A percentile compares a stretch with the other conserved stretches of the same genome.
Evolutionary conservation across 2,888 invertebrate genomes (phyloP).

Genomic region (Mongoloraphidia duomilia): DNA sequence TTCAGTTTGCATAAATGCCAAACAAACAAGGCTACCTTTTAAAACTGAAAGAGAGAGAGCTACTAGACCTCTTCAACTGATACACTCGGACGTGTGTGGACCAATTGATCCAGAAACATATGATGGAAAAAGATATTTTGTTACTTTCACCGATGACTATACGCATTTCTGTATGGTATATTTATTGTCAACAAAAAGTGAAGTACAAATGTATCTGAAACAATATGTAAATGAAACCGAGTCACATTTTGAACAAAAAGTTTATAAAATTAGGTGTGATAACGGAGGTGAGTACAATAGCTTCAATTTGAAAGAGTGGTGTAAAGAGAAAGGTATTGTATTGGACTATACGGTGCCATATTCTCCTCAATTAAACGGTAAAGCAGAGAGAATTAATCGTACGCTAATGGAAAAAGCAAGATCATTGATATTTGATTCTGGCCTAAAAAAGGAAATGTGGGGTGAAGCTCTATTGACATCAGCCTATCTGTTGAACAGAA

Average conservation of each 20-base stretch:
- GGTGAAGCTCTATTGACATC: constrained; percentile 17
- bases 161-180: background rate
- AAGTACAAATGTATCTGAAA: constrained; percentile 11
- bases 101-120: constrained; percentile 21
- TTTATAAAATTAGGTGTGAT: constrained; percentile 13
- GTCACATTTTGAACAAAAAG: constrained; percentile 11
- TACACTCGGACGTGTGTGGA: constrained; percentile 23
- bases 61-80: constrained; percentile 21
- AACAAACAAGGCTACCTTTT: constrained; percentile 24
- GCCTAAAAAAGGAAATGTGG: no score
- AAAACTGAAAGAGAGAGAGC: constrained; percentile 17
- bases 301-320: constrained; percentile 12
- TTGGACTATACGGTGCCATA: constrained; percentile 13
- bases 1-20: constrained; percentile 23
- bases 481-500: constrained; percentile 19
- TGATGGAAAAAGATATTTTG: constrained; percentile 21
- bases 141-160: constrained; percentile 17
- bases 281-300: constrained; percentile 15
- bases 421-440: constrained; percentile 16
- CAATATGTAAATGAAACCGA: constrained; percentile 12
- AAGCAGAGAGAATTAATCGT: constrained; percentile 14
- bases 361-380: constrained; percentile 16
- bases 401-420: constrained; percentile 15
- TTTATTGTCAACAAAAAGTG: constrained; percentile 13
- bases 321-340: constrained; percentile 13